phyloP scores from a whole-genome alignment of 2,797 vertebrate genomes.

The Arrhamphus sclerolepis region DNA sequence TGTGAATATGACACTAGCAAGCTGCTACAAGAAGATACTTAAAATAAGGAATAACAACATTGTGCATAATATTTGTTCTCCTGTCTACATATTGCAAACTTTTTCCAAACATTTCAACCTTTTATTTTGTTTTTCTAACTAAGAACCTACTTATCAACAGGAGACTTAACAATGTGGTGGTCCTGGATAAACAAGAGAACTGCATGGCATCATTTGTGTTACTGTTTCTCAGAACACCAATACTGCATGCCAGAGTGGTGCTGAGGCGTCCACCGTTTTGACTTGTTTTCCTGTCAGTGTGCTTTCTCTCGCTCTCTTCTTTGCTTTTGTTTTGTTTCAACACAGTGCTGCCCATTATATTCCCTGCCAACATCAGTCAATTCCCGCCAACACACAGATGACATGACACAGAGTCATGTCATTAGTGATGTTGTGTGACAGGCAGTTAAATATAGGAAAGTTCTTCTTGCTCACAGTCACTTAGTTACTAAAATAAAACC shows the following conservation, averaged over 20 bases:
- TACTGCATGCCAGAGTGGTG: conserved; percentile 22
- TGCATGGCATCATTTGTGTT: conserved; percentile 23
- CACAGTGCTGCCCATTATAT: conserved; percentile 32
- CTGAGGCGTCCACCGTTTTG: conserved; percentile 21
- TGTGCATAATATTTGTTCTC: neutral
- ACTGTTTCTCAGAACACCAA: conserved; percentile 24
- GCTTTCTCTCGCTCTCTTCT: conserved; percentile 12
- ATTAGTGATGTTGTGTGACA: conserved; percentile 48
- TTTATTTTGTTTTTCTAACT: conserved; percentile 8
- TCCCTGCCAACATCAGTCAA: conserved; percentile 37
- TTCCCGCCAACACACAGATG: conserved; percentile 27
- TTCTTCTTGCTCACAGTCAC: conserved; percentile 1
- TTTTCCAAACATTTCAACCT: conserved; percentile 9
- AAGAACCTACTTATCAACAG: conserved; percentile 1
- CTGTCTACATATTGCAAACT: conserved; percentile 9
- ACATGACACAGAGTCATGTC: conserved; percentile 40
- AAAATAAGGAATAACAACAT: too few relatives aligned
- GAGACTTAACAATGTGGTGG: conserved; percentile 26
- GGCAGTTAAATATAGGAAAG: conserved; percentile 19
- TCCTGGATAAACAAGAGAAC: conserved; percentile 8
- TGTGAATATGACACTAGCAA: neutral
- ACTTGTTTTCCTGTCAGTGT: conserved; percentile 24
- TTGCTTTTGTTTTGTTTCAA: conserved; percentile 50
- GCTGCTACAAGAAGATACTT: neutral
- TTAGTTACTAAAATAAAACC: neutral